phyloP scores from a whole-genome alignment of 2,888 invertebrate genomes.

The Nymphalis urticae region DNA sequence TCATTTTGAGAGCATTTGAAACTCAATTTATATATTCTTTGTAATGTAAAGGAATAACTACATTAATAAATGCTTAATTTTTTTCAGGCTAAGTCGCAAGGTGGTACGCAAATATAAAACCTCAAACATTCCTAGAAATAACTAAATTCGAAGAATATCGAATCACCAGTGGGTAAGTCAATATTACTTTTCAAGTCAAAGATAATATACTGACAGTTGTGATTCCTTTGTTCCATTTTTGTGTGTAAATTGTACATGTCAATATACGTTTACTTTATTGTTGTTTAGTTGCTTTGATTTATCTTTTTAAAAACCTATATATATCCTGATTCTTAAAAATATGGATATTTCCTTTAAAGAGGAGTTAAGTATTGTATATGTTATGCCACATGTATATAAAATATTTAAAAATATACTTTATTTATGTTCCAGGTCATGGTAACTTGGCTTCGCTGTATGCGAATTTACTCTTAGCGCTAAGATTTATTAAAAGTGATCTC shows the following conservation, averaged over 20 bases:
- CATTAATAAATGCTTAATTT: background rate
- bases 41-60: too few relatives aligned
- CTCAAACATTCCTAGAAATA: background rate
- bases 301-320: too few relatives aligned
- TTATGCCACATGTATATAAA: too few relatives aligned
- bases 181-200: background rate
- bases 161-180: background rate
- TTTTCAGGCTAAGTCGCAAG: conserved; percentile 14
- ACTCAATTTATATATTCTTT: too few relatives aligned
- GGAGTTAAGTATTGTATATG: background rate
- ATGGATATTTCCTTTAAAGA: background rate
- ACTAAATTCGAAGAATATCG: background rate
- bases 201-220: background rate
- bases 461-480: conserved; percentile 1
- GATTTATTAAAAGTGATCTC: background rate
- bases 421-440: background rate
- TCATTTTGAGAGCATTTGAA: too few relatives aligned
- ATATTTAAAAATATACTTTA: too few relatives aligned
- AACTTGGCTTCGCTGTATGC: background rate
- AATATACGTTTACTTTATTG: background rate
- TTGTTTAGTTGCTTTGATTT: too few relatives aligned
- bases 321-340: too few relatives aligned
- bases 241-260: background rate
- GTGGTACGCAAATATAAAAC: conserved; percentile 7
- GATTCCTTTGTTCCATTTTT: too few relatives aligned